A percentile compares a stretch with the other conserved stretches of the same genome.
phyloP scores from a whole-genome alignment of 2,797 vertebrate genomes.

The Anolis apletophallus region DNA sequence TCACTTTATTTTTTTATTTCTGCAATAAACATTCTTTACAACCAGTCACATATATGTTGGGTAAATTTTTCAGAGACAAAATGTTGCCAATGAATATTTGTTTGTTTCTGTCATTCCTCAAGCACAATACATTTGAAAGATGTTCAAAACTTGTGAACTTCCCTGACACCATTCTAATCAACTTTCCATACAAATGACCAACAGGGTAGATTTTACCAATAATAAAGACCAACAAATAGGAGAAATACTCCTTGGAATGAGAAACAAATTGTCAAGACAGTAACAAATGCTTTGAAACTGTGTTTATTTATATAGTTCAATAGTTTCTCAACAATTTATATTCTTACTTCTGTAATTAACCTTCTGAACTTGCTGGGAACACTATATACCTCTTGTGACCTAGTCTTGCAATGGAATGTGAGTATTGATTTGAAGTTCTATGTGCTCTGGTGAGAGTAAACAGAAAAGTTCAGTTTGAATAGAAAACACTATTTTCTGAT shows the following conservation, averaged over 20 bases:
- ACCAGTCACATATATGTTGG: constrained; percentile 7
- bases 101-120: constrained; percentile 39
- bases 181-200: constrained; percentile 53
- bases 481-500: neutral
- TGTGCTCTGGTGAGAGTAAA: neutral
- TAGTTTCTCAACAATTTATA: constrained; percentile 49
- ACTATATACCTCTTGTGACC: constrained; percentile 39
- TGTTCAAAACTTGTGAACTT: constrained; percentile 42
- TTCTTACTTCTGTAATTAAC: constrained; percentile 62
- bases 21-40: neutral
- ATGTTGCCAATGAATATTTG: constrained; percentile 54
- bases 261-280: constrained; percentile 40
- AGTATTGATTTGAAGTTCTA: constrained; percentile 53
- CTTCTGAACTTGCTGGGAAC: constrained; percentile 45
- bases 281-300: constrained; percentile 54
- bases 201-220: constrained; percentile 49
- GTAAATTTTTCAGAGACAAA: constrained; percentile 45
- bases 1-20: constrained; percentile 9
- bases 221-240: constrained; percentile 61
- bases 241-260: constrained; percentile 28
- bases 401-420: constrained; percentile 32
- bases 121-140: constrained; percentile 50
- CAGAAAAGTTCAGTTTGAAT: constrained; percentile 11
- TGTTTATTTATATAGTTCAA: constrained; percentile 60
- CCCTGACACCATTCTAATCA: constrained; percentile 52